Percentiles rank a stretch among this genome's conserved stretches.
These are phyloP conservation scores for Ageneiosus marmoratus DNA, from an alignment of 2,113 vertebrate species.

Conservation along the genomic window DNA sequence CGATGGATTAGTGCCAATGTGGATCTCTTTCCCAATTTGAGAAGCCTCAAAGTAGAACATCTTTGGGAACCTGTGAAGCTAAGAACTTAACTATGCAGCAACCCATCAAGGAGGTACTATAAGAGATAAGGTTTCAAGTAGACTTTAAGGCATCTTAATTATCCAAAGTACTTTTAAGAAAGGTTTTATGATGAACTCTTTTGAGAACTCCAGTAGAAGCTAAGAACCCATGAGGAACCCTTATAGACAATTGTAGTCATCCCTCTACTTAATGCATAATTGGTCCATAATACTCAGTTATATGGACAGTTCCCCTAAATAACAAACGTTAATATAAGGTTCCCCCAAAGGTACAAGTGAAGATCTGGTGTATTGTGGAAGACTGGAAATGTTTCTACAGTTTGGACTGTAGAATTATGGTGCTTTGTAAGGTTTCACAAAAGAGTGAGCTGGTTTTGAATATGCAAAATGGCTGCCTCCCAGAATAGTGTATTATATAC, in stretches of 20 bases:
- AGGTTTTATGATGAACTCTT: background rate
- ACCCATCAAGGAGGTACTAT: background rate
- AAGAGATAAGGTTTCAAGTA: background rate
- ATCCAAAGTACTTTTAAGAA: background rate
- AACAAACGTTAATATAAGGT: background rate
- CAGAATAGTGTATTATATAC: background rate
- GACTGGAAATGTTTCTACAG: background rate
- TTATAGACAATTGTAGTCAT: background rate
- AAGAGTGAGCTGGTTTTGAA: background rate
- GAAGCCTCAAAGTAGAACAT: background rate
- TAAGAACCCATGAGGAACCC: background rate
- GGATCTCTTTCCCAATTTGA: background rate
- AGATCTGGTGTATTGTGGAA: background rate
- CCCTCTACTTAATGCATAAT: background rate
- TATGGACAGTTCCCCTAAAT: background rate
- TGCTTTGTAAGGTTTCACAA: background rate
- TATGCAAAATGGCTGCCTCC: background rate
- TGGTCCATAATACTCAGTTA: background rate
- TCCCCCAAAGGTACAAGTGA: background rate
- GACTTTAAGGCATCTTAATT: background rate
- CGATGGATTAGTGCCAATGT: too few relatives aligned
- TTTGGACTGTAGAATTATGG: too few relatives aligned
- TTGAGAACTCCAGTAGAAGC: background rate
- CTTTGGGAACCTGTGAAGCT: background rate
- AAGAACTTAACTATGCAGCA: background rate